These are phyloP conservation scores for Ceriagrion tenellum DNA, from an alignment of 2,888 invertebrate genomes.

Conservation along the genomic window DNA sequence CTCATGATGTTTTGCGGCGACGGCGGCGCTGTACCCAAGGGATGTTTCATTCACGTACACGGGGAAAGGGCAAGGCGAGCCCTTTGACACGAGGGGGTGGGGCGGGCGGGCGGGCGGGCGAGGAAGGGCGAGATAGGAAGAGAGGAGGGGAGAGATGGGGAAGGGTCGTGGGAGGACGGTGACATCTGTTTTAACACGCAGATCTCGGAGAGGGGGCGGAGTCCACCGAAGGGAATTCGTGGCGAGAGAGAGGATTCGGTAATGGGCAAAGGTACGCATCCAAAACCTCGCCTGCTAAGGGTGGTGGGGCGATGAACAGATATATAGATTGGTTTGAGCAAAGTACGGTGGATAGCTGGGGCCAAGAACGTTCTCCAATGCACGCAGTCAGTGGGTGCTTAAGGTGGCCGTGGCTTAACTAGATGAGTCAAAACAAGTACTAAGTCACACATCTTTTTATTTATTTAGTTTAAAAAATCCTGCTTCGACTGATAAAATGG, in stretches of 20 bases:
- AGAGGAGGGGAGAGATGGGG: background rate
- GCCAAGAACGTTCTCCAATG: too few species aligned
- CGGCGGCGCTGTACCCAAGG: background rate
- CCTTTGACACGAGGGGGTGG: background rate
- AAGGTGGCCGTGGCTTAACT: too few species aligned
- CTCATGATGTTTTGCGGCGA: background rate
- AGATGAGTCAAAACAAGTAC: too few species aligned
- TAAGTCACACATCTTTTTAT: too few species aligned
- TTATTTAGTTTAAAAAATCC: too few species aligned
- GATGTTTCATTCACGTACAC: background rate
- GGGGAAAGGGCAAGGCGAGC: background rate
- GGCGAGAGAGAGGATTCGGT: background rate
- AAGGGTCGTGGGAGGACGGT: background rate
- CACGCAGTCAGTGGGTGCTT: too few species aligned
- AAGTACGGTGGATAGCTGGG: too few species aligned
- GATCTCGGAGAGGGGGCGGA: background rate
- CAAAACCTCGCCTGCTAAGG: too few species aligned
- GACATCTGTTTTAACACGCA: slow-evolving; percentile 30
- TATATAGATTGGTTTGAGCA: too few species aligned
- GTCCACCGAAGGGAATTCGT: background rate
- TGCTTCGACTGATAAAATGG: too few species aligned
- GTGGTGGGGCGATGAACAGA: too few species aligned
- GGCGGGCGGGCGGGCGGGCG: background rate
- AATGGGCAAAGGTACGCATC: slow-evolving; percentile 45
- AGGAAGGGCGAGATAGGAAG: background rate